Conservation (phyloP, 2,888 invertebrate species). For the Tubulanus polymorphus region DNA sequence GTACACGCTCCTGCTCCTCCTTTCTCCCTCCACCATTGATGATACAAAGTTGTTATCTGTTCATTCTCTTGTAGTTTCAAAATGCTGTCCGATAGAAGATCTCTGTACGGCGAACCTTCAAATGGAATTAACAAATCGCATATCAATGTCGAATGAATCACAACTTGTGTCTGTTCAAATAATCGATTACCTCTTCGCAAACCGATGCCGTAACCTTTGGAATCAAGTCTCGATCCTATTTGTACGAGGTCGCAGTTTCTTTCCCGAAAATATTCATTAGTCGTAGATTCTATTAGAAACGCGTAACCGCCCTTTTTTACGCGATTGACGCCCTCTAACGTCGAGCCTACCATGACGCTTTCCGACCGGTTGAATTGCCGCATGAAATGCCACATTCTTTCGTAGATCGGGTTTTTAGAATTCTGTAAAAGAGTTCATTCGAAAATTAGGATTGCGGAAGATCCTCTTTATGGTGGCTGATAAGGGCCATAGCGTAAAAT, state of each 20-base stretch:
- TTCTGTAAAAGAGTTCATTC: slow-evolving; percentile 66
- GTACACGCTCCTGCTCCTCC: slow-evolving; percentile 19
- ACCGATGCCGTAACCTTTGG: slow-evolving; percentile 93
- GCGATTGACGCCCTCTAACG: slow-evolving; percentile 82
- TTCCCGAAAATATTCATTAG: slow-evolving; percentile 84
- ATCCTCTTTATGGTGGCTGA: too few relatives aligned
- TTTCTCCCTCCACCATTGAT: slow-evolving; percentile 80
- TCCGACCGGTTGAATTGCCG: slow-evolving; percentile 62
- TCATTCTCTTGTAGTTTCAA: slow-evolving; percentile 94
- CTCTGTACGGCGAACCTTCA: slow-evolving; percentile 15
- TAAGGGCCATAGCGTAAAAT: too few relatives aligned
- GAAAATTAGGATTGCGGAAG: too few relatives aligned
- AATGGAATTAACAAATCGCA: too few relatives aligned
- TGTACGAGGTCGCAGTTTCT: slow-evolving; percentile 95
- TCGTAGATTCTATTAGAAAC: slow-evolving; percentile 96
- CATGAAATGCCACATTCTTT: slow-evolving; percentile 80
- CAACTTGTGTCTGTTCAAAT: too few relatives aligned
- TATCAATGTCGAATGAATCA: too few relatives aligned
- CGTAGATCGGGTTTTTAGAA: slow-evolving; percentile 72
- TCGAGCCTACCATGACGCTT: slow-evolving; percentile 78
- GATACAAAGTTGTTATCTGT: slow-evolving; percentile 78
- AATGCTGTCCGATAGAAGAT: slow-evolving; percentile 80
- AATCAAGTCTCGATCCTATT: slow-evolving; percentile 83
- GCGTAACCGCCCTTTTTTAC: slow-evolving; percentile 88
- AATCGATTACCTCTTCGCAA: slow-evolving; percentile 87